Evolutionary conservation across 1,140 invertebrate genomes (phyloP).

Genomic region (Coptotermes formosanus): DNA sequence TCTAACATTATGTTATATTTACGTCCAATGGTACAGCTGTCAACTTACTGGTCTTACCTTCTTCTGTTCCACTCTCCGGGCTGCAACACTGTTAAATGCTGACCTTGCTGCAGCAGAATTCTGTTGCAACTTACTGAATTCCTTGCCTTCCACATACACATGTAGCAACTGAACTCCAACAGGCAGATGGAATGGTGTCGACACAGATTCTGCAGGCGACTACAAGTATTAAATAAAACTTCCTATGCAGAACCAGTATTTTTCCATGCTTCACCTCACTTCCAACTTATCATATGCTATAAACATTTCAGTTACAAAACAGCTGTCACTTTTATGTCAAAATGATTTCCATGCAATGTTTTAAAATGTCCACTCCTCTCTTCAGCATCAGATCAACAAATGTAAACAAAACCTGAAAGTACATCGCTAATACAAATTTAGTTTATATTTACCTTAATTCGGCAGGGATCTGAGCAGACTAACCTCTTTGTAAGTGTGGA

Average conservation of each 20-base stretch:
- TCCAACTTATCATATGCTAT: too few relatives aligned
- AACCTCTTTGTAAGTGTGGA: conserved; percentile 72
- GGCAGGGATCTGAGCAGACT: conserved; percentile 75
- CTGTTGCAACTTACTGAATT: conserved; percentile 56
- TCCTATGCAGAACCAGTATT: not conserved
- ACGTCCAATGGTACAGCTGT: too few relatives aligned
- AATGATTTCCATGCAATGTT: too few relatives aligned
- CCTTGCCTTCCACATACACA: conserved; percentile 67
- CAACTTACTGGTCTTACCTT: conserved; percentile 39
- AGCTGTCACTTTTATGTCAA: too few relatives aligned
- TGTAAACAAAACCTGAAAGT: too few relatives aligned
- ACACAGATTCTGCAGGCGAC: conserved; percentile 66
- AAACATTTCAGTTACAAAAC: too few relatives aligned
- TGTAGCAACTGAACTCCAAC: conserved; percentile 72
- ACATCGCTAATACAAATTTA: not conserved
- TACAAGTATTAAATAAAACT: conserved; percentile 38
- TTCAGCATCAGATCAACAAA: too few relatives aligned
- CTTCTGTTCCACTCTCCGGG: conserved; percentile 44
- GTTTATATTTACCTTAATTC: conserved; percentile 62
- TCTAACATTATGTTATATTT: too few relatives aligned
- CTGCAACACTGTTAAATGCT: conserved; percentile 30
- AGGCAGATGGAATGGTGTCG: conserved; percentile 66
- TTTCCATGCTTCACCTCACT: too few relatives aligned
- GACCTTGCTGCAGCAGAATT: conserved; percentile 40
- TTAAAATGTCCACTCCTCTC: too few relatives aligned